These are phyloP conservation scores for Dorcus hopei DNA, from an alignment of 2,888 invertebrate genomes.

Conservation along the genomic window DNA sequence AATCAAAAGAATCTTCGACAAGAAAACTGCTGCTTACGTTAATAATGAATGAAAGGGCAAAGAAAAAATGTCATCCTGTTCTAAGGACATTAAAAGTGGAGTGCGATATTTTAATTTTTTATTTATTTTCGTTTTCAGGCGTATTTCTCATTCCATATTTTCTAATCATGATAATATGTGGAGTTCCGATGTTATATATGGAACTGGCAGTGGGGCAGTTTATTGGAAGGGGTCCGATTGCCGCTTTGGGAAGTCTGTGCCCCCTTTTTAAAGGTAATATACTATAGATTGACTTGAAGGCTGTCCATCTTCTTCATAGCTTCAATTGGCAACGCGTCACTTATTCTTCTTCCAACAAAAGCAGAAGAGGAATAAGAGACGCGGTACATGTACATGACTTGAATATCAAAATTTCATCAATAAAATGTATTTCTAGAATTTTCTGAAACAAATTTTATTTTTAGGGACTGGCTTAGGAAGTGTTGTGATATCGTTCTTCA, in stretches of 20 bases:
- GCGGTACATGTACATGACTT: no score
- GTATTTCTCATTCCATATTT: conserved; percentile 94
- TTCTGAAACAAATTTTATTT: conserved; percentile 30
- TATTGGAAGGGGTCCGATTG: conserved; percentile 88
- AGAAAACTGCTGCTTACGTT: no score
- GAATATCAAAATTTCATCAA: no score
- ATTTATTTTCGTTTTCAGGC: conserved; percentile 58
- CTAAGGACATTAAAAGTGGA: no score
- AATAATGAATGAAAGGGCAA: no score
- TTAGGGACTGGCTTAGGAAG: conserved; percentile 92
- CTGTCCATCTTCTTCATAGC: background rate
- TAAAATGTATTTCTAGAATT: background rate
- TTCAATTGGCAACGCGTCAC: no score
- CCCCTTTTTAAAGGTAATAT: conserved; percentile 84
- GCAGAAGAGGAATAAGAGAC: no score
- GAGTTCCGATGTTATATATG: conserved; percentile 91
- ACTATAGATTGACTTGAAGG: background rate
- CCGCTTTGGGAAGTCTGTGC: conserved; percentile 86
- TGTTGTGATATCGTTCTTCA: conserved; percentile 89
- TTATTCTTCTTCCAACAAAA: no score
- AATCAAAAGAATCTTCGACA: no score
- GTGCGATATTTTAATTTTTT: no score
- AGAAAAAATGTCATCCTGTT: no score
- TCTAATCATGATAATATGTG: conserved; percentile 85
- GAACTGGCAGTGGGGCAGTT: conserved; percentile 91